These are phyloP conservation scores for Hydrophis major DNA, from an alignment of 2,797 vertebrate genomes.

Conservation along the genomic window DNA sequence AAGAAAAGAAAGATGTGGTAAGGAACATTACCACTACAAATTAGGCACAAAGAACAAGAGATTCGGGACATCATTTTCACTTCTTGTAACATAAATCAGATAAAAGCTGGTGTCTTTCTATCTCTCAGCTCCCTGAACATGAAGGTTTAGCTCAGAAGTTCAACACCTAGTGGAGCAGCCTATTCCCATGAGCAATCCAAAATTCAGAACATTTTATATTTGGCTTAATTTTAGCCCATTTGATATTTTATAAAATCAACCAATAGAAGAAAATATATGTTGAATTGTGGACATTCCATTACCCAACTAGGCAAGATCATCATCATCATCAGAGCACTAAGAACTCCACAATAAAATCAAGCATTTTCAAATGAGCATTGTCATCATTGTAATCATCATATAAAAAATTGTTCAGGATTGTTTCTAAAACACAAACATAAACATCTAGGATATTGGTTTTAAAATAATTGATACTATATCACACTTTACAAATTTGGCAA, in stretches of 20 bases:
- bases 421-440: conserved; percentile 9
- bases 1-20: neutral
- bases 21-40: neutral
- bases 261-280: neutral
- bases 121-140: neutral
- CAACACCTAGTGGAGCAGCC: conserved; percentile 48
- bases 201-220: conserved; percentile 21
- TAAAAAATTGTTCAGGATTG: conserved; percentile 24
- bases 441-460: neutral
- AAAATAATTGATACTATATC: conserved; percentile 31
- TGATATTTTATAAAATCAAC: neutral
- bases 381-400: conserved; percentile 29
- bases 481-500: conserved; percentile 40
- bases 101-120: neutral
- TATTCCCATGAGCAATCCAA: conserved; percentile 26
- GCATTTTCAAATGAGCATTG: neutral
- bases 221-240: conserved; percentile 20
- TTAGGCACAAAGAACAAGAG: neutral
- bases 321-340: neutral
- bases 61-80: neutral
- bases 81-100: neutral
- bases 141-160: conserved; percentile 30
- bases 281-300: neutral
- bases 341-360: conserved; percentile 2
- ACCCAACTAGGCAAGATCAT: neutral